phyloP scores from a whole-genome alignment of 37 sponge, comb jelly and placozoan genomes.

The Axinella damicornis region DNA sequence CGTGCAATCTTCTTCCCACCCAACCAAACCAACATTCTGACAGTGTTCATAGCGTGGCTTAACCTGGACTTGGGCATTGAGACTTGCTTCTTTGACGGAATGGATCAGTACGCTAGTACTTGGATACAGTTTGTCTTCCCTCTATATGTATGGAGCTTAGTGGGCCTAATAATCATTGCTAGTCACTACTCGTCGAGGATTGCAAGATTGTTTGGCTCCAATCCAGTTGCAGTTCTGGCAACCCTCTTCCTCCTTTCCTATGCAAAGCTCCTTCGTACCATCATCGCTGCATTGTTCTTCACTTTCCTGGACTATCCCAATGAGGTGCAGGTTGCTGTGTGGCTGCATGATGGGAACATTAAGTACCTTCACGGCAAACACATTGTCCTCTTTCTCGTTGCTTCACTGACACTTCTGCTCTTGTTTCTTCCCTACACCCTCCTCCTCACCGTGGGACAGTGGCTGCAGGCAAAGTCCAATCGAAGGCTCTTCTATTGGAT shows the following conservation, averaged over 20 bases:
- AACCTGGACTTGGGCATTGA: slow-evolving; percentile 20
- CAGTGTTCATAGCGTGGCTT: slow-evolving; percentile 23
- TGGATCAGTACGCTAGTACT: slow-evolving; percentile 19
- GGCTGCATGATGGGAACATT: slow-evolving; percentile 16
- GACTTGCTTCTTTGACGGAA: slow-evolving; percentile 17
- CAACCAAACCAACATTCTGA: neutral
- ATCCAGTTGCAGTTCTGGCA: slow-evolving; percentile 8
- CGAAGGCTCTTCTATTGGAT: neutral
- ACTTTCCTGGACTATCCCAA: neutral
- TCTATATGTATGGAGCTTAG: slow-evolving; percentile 1
- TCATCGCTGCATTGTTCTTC: neutral
- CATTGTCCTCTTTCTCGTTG: neutral
- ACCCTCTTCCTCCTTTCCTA: slow-evolving; percentile 24
- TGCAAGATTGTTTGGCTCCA: neutral
- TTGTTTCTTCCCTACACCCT: slow-evolving; percentile 15
- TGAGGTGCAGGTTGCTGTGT: neutral
- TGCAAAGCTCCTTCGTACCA: slow-evolving; percentile 13
- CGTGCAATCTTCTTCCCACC: slow-evolving; percentile 19
- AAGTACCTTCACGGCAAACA: neutral
- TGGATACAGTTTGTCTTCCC: slow-evolving; percentile 44
- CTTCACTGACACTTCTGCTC: neutral
- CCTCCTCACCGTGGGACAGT: neutral
- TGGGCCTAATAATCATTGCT: neutral
- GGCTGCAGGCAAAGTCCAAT: neutral
- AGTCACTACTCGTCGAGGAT: neutral